Evolutionary conservation across 1,140 invertebrate species (phyloP), one percentile per base, ranked within the genome.

Genomic region (Lasaia peninsularis): DNA sequence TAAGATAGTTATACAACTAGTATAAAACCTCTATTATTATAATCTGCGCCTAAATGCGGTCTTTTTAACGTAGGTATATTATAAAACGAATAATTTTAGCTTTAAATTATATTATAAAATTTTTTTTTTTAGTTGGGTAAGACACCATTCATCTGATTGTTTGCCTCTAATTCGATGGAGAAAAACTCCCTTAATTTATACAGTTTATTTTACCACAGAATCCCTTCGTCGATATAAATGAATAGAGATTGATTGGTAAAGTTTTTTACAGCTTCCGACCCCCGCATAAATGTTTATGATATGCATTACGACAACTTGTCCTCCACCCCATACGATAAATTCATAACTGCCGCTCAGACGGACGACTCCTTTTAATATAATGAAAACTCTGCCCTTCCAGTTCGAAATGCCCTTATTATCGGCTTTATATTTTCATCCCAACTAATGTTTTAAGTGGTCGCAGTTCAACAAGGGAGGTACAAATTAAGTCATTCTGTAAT

Each of bases 251-350:
- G 40, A 48, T 48, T 48, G 40, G 18, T 20, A 48, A 48, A 48
- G 18, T 48, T 48, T 48, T 48, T 48, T 48, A 48, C 40, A 48
- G 40, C 40, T 48, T 21, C 40, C 40, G n/a, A 48, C 40, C 40
- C 40, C 40, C 18, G 11, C 40, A 48, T 48, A 48, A 48, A 48
- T 21, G 40, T 48, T 48, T 48, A 48, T 48, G 40, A 48, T 20
- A 18, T 48, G 20, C 40, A 48, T 48, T 20, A 48, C 20, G 40
- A 20, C 40, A 48, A 48, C n/a, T n/a, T n/a, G 40, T 48, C 18
- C 10, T 20, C 18, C 20, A 48, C 40, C 40, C 20, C 40, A 18
- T 18, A 20, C 18, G 18, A 48, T 48, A 48, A 48, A 48, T 48
- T 48, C 40, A 48, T 48, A 48, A 48, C 40, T 11, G 40, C 18